Percentiles rank a stretch among this genome's conserved stretches.
Conservation (phyloP, 1,140 invertebrate genomes). For the Dreissena polymorpha region DNA sequence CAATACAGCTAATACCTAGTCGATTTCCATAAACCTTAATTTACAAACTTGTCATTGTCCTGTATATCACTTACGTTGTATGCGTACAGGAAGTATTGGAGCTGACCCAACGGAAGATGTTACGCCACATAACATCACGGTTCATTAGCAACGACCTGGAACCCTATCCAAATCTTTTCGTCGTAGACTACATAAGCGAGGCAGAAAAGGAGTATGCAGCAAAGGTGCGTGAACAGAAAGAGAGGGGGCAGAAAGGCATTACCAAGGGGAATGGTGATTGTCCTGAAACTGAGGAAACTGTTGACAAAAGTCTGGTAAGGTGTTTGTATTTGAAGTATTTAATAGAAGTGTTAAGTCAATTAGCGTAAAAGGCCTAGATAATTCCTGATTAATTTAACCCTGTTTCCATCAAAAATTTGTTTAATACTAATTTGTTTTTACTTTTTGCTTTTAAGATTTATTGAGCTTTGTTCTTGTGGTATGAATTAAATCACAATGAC, state of each 20-base stretch:
- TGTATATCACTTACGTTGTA: no score
- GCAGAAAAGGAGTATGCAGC: background rate
- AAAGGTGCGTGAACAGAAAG: slow-evolving; percentile 21
- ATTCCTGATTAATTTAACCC: no score
- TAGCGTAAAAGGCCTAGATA: background rate
- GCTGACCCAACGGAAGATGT: slow-evolving; percentile 72
- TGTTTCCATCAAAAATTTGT: no score
- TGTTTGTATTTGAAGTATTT: background rate
- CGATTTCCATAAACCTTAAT: no score
- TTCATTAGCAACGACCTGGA: slow-evolving; percentile 57
- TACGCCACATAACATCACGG: slow-evolving; percentile 66
- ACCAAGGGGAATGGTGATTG: background rate
- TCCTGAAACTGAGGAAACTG: background rate
- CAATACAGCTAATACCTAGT: no score
- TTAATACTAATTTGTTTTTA: background rate
- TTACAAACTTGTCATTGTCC: no score
- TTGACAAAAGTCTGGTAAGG: background rate
- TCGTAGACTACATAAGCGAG: slow-evolving; percentile 61
- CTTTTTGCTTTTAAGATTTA: background rate
- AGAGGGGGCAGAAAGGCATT: slow-evolving; percentile 36
- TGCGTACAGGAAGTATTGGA: slow-evolving; percentile 71
- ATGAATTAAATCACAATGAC: background rate
- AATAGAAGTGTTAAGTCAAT: background rate
- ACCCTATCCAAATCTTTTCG: slow-evolving; percentile 65
- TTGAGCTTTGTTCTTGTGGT: background rate